Evolutionary conservation across 92 coral and sea anemone species (phyloP), one percentile per base, ranked within the genome.

Genomic region (Chrysogorgia sp.): DNA sequence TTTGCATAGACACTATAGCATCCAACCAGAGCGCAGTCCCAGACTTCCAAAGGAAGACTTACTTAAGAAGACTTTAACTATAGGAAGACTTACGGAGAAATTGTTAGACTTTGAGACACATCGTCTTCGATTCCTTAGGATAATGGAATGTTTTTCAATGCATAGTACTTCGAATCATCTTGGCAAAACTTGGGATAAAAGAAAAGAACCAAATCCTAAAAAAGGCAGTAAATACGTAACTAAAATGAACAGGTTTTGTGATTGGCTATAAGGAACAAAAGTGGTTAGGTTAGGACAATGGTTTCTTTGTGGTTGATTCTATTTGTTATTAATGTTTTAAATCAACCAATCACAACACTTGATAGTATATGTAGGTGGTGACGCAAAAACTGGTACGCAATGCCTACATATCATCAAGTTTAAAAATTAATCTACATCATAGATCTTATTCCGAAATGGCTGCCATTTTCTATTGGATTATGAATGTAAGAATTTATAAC

Each of bases 111-210:
- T 96, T 88, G 12, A 96, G 88, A 71, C 97, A 91, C 40, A 96
- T 88, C 31, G 86, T 87, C 81, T 96, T 96, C 82, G 92, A n/a
- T n/a, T 89, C 41, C 99, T 86, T 13, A 97, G 99, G 34, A 96
- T 91, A 34, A 96, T 87, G 40, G 99, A 89, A 79, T 96, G 91
- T n/a, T n/a, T 67, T 96, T 96, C 96, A 96, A 89, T 24, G 91
- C 82, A 7, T 96, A 81, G 61, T 96, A 96, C 28, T 96, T 97
- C n/a, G n/a, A 47, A 96, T 93, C 99, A 91, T 91, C 55, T 87
- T 87, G 8, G 99, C 91, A 68, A 96, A 96, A 76, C 86, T 91
- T 3, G 99, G 99, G 32, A 89, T 92, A 30, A 96, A 87, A 68
- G 88, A 92, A 10, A 96, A 63, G 4, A 88, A n/a, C n/a, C 99